These are phyloP conservation scores for Cephalotes varians DNA, from an alignment of 2,888 invertebrate species.

Conservation along the genomic window DNA sequence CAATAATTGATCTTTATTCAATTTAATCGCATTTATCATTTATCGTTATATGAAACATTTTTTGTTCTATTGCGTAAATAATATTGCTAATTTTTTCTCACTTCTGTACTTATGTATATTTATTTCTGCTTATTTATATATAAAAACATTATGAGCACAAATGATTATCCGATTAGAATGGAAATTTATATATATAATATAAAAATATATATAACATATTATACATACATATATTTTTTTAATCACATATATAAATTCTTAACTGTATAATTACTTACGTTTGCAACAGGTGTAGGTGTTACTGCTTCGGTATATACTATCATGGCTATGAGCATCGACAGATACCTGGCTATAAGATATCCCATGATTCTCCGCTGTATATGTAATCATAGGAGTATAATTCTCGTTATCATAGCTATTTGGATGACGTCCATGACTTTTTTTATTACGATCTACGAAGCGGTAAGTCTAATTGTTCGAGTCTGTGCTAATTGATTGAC, in stretches of 20 bases:
- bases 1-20: background rate
- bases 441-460: constrained; percentile 89
- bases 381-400: constrained; percentile 89
- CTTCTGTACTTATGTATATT: background rate
- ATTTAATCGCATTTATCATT: background rate
- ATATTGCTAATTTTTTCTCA: constrained; percentile 3
- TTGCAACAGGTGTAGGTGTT: constrained; percentile 90
- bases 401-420: constrained; percentile 88
- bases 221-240: background rate
- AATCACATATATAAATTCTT: background rate
- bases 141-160: background rate
- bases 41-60: background rate
- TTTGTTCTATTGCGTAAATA: background rate
- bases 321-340: constrained; percentile 92
- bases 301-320: constrained; percentile 93
- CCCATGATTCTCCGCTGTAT: constrained; percentile 91
- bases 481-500: background rate
- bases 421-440: constrained; percentile 90
- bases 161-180: background rate
- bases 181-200: background rate
- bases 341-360: constrained; percentile 91
- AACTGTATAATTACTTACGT: background rate
- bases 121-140: background rate
- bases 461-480: constrained; percentile 75
- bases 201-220: background rate